phyloP scores from a whole-genome alignment of 2,113 vertebrate genomes.

The Arizona elegans region DNA sequence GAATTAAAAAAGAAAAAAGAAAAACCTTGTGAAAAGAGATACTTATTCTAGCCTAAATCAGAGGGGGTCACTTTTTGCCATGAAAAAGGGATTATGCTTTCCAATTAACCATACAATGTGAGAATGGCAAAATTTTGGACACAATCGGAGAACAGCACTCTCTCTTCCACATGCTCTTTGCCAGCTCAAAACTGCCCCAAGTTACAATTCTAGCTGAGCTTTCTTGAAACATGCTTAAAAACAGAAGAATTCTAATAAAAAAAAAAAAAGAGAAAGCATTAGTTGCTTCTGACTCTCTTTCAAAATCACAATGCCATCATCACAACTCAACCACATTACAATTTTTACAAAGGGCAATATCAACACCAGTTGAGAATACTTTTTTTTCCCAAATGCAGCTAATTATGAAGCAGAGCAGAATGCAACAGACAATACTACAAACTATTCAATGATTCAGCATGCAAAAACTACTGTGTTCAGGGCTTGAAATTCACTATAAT shows the following conservation, averaged over 20 bases:
- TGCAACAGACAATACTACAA: constrained; percentile 86
- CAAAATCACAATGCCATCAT: constrained; percentile 59
- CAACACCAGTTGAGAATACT: constrained; percentile 60
- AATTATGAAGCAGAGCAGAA: constrained; percentile 76
- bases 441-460: constrained; percentile 84
- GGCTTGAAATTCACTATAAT: constrained; percentile 93
- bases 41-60: constrained; percentile 60
- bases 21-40: constrained; percentile 61
- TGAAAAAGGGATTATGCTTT: constrained; percentile 71
- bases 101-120: constrained; percentile 65
- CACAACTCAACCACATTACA: constrained; percentile 64
- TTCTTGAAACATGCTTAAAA: constrained; percentile 73
- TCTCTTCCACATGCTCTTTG: constrained; percentile 73
- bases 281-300: constrained; percentile 56
- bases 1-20: constrained; percentile 19
- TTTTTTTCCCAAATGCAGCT: constrained; percentile 61
- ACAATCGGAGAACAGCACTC: constrained; percentile 68
- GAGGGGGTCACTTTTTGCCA: constrained; percentile 70
- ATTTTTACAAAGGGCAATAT: constrained; percentile 65
- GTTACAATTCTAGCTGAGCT: constrained; percentile 68
- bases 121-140: constrained; percentile 62
- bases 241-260: constrained; percentile 66
- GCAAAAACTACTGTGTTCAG: constrained; percentile 86
- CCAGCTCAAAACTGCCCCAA: constrained; percentile 70
- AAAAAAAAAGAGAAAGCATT: constrained; percentile 58